These are phyloP conservation scores for Cavia aperea DNA, from an alignment of 2,113 vertebrate species.

Conservation along the genomic window DNA sequence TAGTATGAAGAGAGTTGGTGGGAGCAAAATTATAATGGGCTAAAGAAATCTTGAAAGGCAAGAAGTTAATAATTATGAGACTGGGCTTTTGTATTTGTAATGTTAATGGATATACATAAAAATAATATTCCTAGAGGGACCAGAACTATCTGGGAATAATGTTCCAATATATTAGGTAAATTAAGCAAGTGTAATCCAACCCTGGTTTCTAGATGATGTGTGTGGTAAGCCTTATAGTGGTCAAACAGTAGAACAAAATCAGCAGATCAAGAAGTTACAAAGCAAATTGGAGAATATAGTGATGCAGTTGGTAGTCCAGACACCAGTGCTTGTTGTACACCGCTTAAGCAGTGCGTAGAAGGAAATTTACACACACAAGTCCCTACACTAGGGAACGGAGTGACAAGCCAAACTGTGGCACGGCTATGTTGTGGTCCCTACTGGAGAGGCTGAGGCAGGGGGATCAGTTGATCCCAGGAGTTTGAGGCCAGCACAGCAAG, in stretches of 20 bases:
- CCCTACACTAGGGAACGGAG: background rate
- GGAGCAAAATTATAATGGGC: background rate
- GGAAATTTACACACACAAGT: no score
- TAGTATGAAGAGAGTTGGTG: background rate
- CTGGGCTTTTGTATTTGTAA: background rate
- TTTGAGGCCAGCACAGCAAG: background rate
- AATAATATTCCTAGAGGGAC: background rate
- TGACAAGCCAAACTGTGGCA: background rate
- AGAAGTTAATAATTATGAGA: background rate
- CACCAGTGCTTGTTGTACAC: no score
- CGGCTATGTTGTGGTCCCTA: background rate
- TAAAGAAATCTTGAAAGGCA: background rate
- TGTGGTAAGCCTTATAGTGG: background rate
- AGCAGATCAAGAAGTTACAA: conserved; percentile 43
- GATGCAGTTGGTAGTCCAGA: no score
- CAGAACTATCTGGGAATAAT: background rate
- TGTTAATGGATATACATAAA: background rate
- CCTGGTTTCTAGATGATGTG: background rate
- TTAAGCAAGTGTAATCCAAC: background rate
- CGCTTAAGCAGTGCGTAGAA: no score
- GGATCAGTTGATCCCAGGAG: background rate
- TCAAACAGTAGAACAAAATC: background rate
- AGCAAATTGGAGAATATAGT: no score
- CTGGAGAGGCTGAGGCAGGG: background rate
- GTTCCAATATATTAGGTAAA: background rate